Evolutionary conservation across 2,797 vertebrate genomes (phyloP).

Genomic region (Lemur catta): DNA sequence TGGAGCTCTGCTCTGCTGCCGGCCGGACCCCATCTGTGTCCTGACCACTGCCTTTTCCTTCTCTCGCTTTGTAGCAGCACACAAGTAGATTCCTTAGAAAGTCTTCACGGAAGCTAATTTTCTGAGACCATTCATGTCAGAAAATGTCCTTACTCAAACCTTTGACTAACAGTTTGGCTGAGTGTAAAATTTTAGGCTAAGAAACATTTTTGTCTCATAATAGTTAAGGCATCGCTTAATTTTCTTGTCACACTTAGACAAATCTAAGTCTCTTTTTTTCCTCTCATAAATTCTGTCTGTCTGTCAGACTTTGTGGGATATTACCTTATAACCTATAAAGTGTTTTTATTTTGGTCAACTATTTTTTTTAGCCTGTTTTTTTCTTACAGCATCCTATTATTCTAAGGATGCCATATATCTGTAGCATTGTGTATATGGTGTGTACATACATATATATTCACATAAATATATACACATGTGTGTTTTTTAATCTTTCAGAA

Average conservation of each 20-base stretch:
- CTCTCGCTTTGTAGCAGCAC: neutral
- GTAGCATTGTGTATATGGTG: neutral
- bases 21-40: accelerated
- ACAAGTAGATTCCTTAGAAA: neutral
- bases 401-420: neutral
- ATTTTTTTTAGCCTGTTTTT: neutral
- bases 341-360: neutral
- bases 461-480: neutral
- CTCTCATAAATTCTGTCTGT: neutral
- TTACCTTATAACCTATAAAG: neutral
- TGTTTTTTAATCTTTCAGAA: neutral
- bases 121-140: neutral
- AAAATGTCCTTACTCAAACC: neutral
- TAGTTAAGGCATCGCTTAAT: neutral
- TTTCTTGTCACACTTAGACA: neutral
- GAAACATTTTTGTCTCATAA: neutral
- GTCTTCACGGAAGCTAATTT: neutral
- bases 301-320: neutral
- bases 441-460: neutral
- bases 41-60: neutral
- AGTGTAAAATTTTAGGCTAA: neutral
- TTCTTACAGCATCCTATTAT: neutral
- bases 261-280: neutral
- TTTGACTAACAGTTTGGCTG: neutral
- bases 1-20: neutral